Base-by-base conservation (phyloP, 2,797 vertebrate genomes). In the Sebastes baramenuke region DNA sequence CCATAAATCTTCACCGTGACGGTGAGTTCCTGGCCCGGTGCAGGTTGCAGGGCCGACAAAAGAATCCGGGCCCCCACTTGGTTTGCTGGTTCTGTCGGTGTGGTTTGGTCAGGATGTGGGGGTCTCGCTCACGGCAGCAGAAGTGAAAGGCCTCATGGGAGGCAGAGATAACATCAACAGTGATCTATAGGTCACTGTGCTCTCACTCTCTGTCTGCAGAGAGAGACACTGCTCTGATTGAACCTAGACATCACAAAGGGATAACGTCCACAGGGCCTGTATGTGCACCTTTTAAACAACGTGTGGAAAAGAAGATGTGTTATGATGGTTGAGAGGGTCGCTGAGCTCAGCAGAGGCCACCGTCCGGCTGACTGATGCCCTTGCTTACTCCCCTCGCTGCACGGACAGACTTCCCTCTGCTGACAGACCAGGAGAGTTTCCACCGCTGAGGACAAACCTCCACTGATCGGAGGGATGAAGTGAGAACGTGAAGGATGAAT, bases 1-100 rank as follows among this genome's bases (percentile, higher is more conserved):
- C 94, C 96, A 98, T 98, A 98, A 98, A 98, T 98, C 97, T 97
- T 97, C 92, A 84, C 92, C 85, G 38, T 94, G 95, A 97, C 96
- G 96, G 96, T 96, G 93, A 95, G 95, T 96, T 97, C 95, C 97
- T 97, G 96, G 95, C 95, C 87, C 13, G 25, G 56, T 10, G 95
- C 94, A 96, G 96, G 96, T 96, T 97, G 96, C 94, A 95, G 94
- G 95, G 95, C 79, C 67, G 94, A 97, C 97, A 75, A 95, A 97
- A 95, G 96, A 97, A 97, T 95, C 94, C 86, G 93, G 68, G 73
- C 38, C 70, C 60, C 59, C 9, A 9, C 82, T 72, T 2, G 30
- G 77, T 80, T 56, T 75, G 80, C 79, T 55, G 80, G 80, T 70
- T 64, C 27, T 72, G 83, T 58, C 14, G 67, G 83, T 67, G 2